Evolutionary conservation across 1,140 invertebrate genomes (phyloP).

Genomic region (Spodoptera litura): DNA sequence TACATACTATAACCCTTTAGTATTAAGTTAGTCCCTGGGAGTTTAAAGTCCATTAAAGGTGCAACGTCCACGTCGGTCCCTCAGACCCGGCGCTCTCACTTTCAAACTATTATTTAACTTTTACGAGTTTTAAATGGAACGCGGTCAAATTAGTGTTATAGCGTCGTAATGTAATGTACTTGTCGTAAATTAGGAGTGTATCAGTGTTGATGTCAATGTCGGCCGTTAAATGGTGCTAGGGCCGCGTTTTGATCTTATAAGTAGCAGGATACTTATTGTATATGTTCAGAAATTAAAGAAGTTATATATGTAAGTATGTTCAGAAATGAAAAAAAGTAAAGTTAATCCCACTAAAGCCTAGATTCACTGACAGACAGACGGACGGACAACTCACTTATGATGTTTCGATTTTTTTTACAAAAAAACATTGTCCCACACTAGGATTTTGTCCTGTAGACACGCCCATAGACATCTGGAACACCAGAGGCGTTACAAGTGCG

Average conservation of each 20-base stretch:
- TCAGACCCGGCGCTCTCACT: neutral
- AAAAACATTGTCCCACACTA: too few species aligned
- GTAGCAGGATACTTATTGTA: neutral
- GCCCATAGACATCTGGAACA: too few species aligned
- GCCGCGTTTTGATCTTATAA: neutral
- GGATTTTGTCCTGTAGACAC: too few species aligned
- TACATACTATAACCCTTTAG: too few species aligned
- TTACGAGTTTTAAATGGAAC: neutral
- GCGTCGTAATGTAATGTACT: neutral
- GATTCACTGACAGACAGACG: too few species aligned
- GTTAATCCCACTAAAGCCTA: too few species aligned
- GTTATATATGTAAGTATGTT: neutral
- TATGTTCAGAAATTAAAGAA: neutral
- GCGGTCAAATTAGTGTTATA: neutral
- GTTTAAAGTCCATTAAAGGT: too few species aligned
- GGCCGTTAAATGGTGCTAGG: neutral
- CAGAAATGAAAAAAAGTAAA: too few species aligned
- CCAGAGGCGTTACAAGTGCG: too few species aligned
- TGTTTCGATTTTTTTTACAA: too few species aligned
- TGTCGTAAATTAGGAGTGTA: neutral
- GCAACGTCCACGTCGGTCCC: neutral
- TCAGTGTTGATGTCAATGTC: neutral
- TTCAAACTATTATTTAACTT: neutral
- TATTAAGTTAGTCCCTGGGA: too few species aligned
- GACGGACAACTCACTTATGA: too few species aligned